A percentile compares a stretch with the other conserved stretches of the same genome.
Evolutionary conservation across 2,113 vertebrate genomes (phyloP).

Genomic region (Ochotona curzoniae): DNA sequence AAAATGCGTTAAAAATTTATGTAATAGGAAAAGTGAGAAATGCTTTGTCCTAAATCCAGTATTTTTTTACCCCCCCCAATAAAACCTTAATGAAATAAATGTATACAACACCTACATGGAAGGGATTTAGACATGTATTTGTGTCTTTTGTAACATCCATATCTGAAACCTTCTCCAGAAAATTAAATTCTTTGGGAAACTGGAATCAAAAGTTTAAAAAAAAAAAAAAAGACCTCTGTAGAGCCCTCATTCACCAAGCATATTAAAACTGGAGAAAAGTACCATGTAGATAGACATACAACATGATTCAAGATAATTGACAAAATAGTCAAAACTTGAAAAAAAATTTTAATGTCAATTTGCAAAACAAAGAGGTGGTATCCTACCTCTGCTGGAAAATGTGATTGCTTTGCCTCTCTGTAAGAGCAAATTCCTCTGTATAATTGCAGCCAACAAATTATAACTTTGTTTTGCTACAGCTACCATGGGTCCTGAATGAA

Average conservation of each 20-base stretch:
- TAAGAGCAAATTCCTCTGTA: constrained; percentile 16
- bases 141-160: neutral
- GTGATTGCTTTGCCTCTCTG: neutral
- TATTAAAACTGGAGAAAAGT: constrained; percentile 47
- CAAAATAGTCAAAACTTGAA: constrained; percentile 31
- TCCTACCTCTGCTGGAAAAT: constrained; percentile 55
- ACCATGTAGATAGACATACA: neutral
- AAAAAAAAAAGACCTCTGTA: neutral
- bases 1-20: constrained; percentile 5
- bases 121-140: constrained; percentile 8
- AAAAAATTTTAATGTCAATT: constrained; percentile 28
- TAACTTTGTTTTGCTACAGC: neutral
- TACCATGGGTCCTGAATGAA: constrained; percentile 48
- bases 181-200: constrained; percentile 9
- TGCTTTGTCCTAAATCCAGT: neutral
- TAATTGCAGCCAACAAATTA: neutral
- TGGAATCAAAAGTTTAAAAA: neutral
- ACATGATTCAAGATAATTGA: constrained; percentile 59
- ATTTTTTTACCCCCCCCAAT: neutral
- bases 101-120: neutral
- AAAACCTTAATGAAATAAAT: constrained; percentile 25
- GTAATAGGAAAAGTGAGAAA: neutral
- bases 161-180: neutral
- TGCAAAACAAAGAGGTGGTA: constrained; percentile 38
- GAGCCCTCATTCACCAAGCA: constrained; percentile 8